Base-by-base conservation (phyloP, 1,140 invertebrate species). In the Drosophila athabasca region DNA sequence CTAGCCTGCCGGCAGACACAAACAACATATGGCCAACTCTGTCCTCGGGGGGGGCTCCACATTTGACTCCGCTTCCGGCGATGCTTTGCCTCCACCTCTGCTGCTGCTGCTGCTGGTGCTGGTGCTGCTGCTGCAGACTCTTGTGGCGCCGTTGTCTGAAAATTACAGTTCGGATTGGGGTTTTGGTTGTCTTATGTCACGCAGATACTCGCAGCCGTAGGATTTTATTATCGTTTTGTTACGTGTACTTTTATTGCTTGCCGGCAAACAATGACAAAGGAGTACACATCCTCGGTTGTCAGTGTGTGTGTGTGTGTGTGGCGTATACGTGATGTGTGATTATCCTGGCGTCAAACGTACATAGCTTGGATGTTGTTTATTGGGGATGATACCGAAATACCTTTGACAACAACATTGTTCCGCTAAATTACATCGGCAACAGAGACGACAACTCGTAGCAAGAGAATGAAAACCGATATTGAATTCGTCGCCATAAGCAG, bases 141-240 rank as follows among this genome's bases (percentile, higher is more conserved):
- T 24, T 43, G 66, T 69, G 67, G 26, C 67, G 45, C 67, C 68
- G 52, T 69, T 69, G 35, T 53, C 74, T 71, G 61, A 85, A 84
- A 81, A 84, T 84, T 85, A 81, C 73, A 81, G 73, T 77, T 77
- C 64, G 62, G 71, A 57, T 84, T 75, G 48, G 79, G 75, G 62
- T 85, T 82, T 8, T 53, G 22, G 15, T 66, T 79, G 71, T 83
- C 83, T 88, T 88, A 79, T 88, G 83, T 79, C 79, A 88, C 76
- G 79, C 83, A 88, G 66, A 79, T 65, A 69, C 67, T 50, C 51
- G 49, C 66, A 75, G 54, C 71, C 75, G 84, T 64, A 79, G 62
- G 55, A 77, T 88, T 88, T 83, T 88, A 83, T 88, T 89, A 73
- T 88, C 83, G 77, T 76, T 88, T 88, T 88, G 83, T 83, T 88